Evolutionary conservation across 2,888 invertebrate genomes (phyloP), one percentile per base, ranked within the genome.

Genomic region (Eristalinus aeneus): DNA sequence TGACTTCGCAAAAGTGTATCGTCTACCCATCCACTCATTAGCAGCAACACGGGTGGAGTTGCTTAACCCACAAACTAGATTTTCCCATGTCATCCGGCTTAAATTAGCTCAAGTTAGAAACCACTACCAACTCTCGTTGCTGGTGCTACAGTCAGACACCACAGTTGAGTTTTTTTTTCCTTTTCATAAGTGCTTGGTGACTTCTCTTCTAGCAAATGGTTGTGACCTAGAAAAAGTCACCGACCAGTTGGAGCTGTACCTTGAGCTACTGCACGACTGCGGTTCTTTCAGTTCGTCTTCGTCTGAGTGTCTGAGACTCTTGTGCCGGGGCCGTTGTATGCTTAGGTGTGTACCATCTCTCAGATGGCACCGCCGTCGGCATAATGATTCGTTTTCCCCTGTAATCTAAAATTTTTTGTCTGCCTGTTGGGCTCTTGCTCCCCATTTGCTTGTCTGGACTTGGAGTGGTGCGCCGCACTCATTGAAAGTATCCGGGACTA

Each of bases 1-100:
- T 53, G 61, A 53, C 54, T 76, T 71, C 34, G 56, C 60, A 63
- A 46, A 67, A 63, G 34, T 34, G 27, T 63, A 16, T 34, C 54
- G 16, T 36, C 61, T 9, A 68, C 27, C 27, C 67, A 61, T 46
- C 60, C 39, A 22, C 67, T 79, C 75, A 79, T 79, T 72, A 79
- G 79, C n/a, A 20, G 22, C 36, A 61, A 36, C 54, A 31, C 56
- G 39, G 5, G 16, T n/a, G 65, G 27, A 34, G 71, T 84, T 79
- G 79, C 75, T 67, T 84, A 84, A 84, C 84, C 84, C 71, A 79
- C 79, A 79, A 84, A 79, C 84, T 71, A 75, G 61, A 75, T 84
- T 84, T 79, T 84, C 79, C 61, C 79, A 79, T 75, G 79, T 79
- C 75, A 79, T 69, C 79, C 79, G 69, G 79, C 56, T 75, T 67